Conservation (phyloP, 1,140 invertebrate genomes). For the Sminthurides bifidus region DNA sequence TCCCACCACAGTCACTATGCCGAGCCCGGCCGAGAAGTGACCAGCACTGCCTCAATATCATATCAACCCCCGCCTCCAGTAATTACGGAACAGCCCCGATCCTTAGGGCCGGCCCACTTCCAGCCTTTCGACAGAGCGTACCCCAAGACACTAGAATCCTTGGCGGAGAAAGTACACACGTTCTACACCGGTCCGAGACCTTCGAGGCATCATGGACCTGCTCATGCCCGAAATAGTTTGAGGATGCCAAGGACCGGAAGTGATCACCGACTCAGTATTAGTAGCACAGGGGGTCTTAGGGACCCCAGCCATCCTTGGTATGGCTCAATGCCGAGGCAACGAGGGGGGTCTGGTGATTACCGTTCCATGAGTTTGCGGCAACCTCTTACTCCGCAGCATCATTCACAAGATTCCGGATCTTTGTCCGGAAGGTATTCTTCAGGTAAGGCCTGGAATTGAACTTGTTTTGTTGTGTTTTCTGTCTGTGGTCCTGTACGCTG, state of each 20-base stretch:
- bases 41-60: constrained; percentile 18
- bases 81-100: constrained; percentile 76
- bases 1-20: constrained; percentile 3
- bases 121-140: constrained; percentile 64
- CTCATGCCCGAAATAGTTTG: constrained; percentile 39
- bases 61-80: constrained; percentile 56
- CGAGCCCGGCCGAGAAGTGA: constrained; percentile 3
- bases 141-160: constrained; percentile 77
- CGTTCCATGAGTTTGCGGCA: constrained; percentile 18
- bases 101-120: constrained; percentile 58
- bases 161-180: constrained; percentile 79
- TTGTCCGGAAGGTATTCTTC: constrained; percentile 20
- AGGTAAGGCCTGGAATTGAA: no score
- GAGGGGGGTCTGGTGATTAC: constrained; percentile 35
- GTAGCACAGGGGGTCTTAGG: constrained; percentile 2
- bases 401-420: background rate
- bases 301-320: constrained; percentile 28
- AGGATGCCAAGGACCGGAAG: constrained; percentile 67
- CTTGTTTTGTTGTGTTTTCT: no score
- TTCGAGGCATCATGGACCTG: constrained; percentile 43
- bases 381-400: background rate
- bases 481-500: no score
- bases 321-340: constrained; percentile 41
- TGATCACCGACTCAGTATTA: constrained; percentile 51
- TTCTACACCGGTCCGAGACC: constrained; percentile 53